Base-by-base conservation (phyloP, 2,797 vertebrate species). In the Threskiornis aethiopicus region DNA sequence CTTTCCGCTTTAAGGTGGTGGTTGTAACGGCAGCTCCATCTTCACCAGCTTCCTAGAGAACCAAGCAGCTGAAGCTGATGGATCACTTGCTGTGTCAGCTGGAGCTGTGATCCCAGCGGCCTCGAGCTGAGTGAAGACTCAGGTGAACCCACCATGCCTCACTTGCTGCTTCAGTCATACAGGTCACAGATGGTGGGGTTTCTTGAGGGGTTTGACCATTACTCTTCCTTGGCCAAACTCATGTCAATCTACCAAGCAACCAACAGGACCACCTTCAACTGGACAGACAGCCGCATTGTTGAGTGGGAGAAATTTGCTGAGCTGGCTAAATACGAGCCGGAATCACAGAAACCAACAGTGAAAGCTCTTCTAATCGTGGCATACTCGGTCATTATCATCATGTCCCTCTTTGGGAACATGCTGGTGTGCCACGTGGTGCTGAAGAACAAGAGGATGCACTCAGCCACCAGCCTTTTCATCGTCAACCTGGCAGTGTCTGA, bases 381-480 rank as follows among this genome's bases (percentile, higher is more conserved):
- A 0, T 98, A 97, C 72, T 96, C 92, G 0, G 76, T 97, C 51
- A 97, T 98, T 16, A 98, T 97, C 2, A 0, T 96, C 66, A 95
- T 90, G 82, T 97, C 97, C 31, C 97, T 97, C 81, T 97, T 97
- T 42, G 98, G 98, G n/a, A 98, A 98, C 55, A 28, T 94, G 82
- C 95, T 98, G 87, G 98, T 98, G 61, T 98, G 98, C 91, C 98
- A 98, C 0, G 96, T 98, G 78, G 97, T 98, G 41, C 85, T 98
- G 84, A 98, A 98, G 92, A 98, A 96, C 89, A 98, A 97, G 84
- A 97, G 95, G 87, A 97, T 96, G 93, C 97, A 96, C 84, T 97
- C 97, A 3, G 93, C 95, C 66, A 98, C 97, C 85, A 97, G 94
- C 92, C 94, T 98, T 29, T 98, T 98, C 93, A 97, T 98, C 0